phyloP scores from a whole-genome alignment of 2,888 invertebrate species.

The Xiphydria camelus region DNA sequence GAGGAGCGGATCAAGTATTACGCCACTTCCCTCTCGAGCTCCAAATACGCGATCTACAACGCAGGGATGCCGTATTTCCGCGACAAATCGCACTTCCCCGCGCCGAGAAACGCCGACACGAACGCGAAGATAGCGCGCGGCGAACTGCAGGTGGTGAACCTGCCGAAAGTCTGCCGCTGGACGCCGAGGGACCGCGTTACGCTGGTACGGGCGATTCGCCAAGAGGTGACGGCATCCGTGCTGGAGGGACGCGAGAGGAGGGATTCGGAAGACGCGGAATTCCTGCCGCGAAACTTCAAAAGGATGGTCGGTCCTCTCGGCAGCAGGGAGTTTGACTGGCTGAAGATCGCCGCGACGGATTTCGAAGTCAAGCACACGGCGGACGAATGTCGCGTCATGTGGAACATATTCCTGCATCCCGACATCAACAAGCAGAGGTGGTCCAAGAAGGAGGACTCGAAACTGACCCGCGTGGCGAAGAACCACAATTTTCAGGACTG shows the following conservation, averaged over 20 bases:
- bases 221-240: conserved; percentile 51
- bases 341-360: conserved; percentile 58
- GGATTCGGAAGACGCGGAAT: conserved; percentile 2
- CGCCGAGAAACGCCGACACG: conserved; percentile 67
- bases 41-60: conserved; percentile 35
- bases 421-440: conserved; percentile 65
- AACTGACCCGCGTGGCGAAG: conserved; percentile 53
- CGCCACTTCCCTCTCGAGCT: conserved; percentile 34
- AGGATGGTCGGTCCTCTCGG: conserved; percentile 36
- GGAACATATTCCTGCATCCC: conserved; percentile 74
- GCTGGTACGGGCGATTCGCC: conserved; percentile 60
- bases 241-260: conserved; percentile 18
- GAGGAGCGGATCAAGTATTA: conserved; percentile 13
- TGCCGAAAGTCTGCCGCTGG: conserved; percentile 50
- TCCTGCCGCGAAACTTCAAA: conserved; percentile 29
- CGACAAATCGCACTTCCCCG: conserved; percentile 61
- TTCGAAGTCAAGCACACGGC: conserved; percentile 64
- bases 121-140: conserved; percentile 52
- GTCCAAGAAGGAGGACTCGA: conserved; percentile 60
- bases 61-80: conserved; percentile 72
- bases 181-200: conserved; percentile 63
- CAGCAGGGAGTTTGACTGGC: conserved; percentile 63
- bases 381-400: conserved; percentile 70
- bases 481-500: conserved; percentile 65
- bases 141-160: conserved; percentile 44